Evolutionary conservation across 2,797 vertebrate species (phyloP).

Genomic region (Malurus splendens): DNA sequence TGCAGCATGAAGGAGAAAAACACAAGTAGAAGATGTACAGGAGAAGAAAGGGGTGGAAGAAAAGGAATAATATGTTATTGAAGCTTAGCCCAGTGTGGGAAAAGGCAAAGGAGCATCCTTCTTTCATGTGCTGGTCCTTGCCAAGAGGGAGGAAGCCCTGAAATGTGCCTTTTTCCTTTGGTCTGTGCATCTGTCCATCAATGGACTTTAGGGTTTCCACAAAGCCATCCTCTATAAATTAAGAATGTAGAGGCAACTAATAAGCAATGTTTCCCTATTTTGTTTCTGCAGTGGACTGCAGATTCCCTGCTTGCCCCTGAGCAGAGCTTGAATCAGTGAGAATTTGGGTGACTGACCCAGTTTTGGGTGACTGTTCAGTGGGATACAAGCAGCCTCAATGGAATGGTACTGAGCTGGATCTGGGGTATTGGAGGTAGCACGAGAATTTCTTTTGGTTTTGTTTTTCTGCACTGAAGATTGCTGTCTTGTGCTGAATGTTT

Average conservation of each 20-base stretch:
- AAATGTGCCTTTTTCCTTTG: not conserved
- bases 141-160: not conserved
- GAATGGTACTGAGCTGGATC: not conserved
- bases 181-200: not conserved
- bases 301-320: not conserved
- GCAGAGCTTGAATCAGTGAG: not conserved
- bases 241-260: not conserved
- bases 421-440: not conserved
- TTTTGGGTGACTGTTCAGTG: not conserved
- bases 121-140: not conserved
- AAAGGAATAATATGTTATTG: not conserved
- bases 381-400: not conserved
- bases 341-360: not conserved
- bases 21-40: not conserved
- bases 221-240: not conserved
- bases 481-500: not conserved
- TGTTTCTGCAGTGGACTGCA: not conserved
- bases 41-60: not conserved
- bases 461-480: not conserved
- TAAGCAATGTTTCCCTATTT: not conserved
- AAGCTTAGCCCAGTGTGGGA: not conserved
- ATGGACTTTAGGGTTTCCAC: not conserved
- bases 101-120: not conserved
- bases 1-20: not conserved
- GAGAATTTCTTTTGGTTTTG: not conserved